Conservation (phyloP, 2,113 vertebrate species). For the Columbina picui region DNA sequence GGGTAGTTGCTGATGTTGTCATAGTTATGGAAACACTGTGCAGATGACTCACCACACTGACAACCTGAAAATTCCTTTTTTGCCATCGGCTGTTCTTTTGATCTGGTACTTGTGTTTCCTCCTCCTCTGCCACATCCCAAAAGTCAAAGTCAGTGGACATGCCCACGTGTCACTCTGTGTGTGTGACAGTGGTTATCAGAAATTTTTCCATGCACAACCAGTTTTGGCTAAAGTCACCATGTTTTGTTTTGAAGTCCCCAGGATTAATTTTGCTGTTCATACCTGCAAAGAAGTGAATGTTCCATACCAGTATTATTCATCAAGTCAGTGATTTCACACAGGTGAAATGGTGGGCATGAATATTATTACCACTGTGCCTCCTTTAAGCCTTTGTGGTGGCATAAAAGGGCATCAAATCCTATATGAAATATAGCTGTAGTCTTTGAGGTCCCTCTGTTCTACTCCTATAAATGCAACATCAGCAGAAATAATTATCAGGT, state of each 20-base stretch:
- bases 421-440: neutral
- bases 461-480: neutral
- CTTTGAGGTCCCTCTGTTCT: conserved; percentile 2
- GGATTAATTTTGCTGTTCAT: neutral
- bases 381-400: neutral
- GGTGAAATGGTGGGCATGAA: neutral
- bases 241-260: neutral
- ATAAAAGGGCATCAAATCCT: conserved; percentile 11
- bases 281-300: neutral
- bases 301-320: neutral
- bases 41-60: neutral
- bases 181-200: neutral
- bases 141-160: neutral
- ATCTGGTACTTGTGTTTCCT: neutral
- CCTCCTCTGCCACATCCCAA: neutral
- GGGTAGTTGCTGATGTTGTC: neutral
- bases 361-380: neutral
- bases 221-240: neutral
- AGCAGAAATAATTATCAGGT: neutral
- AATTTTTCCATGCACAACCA: rapidly evolving
- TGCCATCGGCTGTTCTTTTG: neutral
- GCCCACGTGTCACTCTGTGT: rapidly evolving
- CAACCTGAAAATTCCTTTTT: neutral
- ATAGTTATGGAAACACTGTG: neutral
- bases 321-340: neutral